phyloP scores from a whole-genome alignment of 2,797 vertebrate genomes.

The Pelobates cultripes region DNA sequence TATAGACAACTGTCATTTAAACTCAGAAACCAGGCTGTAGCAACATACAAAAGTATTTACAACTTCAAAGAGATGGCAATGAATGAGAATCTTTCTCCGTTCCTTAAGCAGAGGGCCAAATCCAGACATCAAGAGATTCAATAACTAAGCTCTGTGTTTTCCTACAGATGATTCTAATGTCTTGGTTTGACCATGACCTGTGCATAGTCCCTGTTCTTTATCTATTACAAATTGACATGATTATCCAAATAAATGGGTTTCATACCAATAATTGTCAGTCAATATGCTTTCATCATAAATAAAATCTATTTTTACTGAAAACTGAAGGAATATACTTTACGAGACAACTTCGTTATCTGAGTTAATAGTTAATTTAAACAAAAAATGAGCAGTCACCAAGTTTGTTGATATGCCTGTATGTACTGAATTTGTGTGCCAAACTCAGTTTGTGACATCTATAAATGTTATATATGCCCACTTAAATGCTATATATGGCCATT shows the following conservation, averaged over 20 bases:
- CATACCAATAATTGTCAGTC: too few relatives aligned
- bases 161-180: not conserved
- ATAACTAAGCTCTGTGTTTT: slow-evolving; percentile 34
- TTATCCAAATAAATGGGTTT: too few relatives aligned
- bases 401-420: not conserved
- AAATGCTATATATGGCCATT: slow-evolving; percentile 18
- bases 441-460: not conserved
- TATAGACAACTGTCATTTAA: slow-evolving; percentile 2
- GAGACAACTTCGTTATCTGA: too few relatives aligned
- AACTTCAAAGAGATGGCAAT: slow-evolving; percentile 45
- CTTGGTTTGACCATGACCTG: not conserved
- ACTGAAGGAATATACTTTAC: too few relatives aligned
- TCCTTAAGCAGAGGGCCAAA: slow-evolving; percentile 35
- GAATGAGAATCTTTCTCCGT: slow-evolving; percentile 36
- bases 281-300: too few relatives aligned
- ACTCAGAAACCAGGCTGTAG: slow-evolving; percentile 20
- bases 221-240: too few relatives aligned
- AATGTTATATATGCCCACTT: slow-evolving; percentile 9
- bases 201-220: not conserved
- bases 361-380: too few relatives aligned
- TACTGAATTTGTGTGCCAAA: not conserved
- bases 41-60: slow-evolving; percentile 27
- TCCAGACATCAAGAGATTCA: slow-evolving; percentile 20
- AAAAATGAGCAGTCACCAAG: too few relatives aligned
- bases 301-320: too few relatives aligned